These are phyloP conservation scores for Connochaetes taurinus DNA, from an alignment of 2,113 vertebrate genomes.

Conservation along the genomic window DNA sequence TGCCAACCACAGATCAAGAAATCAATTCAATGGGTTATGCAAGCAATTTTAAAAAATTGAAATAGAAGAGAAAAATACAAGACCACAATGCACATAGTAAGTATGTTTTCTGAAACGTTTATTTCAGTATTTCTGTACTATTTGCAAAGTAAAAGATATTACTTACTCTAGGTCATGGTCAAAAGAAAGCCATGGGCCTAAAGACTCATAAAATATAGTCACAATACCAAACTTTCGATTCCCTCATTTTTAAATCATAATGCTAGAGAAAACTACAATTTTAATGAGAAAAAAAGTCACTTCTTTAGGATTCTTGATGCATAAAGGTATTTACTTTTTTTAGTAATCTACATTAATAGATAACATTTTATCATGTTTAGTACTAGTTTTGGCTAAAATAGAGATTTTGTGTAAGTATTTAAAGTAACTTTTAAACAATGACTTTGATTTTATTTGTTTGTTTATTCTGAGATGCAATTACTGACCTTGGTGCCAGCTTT, in stretches of 20 bases:
- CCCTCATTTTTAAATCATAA: neutral
- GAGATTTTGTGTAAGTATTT: slow-evolving; percentile 17
- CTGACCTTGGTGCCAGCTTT: slow-evolving; percentile 41
- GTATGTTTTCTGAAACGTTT: slow-evolving; percentile 4
- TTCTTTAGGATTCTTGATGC: neutral
- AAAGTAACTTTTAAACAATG: slow-evolving; percentile 52
- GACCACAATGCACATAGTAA: neutral
- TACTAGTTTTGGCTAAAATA: slow-evolving; percentile 21
- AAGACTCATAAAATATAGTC: neutral
- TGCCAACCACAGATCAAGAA: slow-evolving; percentile 10
- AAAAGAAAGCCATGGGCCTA: neutral
- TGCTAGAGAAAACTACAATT: neutral
- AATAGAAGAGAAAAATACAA: slow-evolving; percentile 9
- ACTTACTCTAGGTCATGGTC: neutral
- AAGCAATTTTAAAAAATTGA: neutral
- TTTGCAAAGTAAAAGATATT: slow-evolving; percentile 31
- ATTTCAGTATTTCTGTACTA: slow-evolving; percentile 5
- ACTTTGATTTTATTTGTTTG: slow-evolving; percentile 60
- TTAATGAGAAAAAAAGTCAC: neutral
- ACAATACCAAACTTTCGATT: neutral
- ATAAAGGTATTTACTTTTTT: neutral
- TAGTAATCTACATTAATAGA: neutral
- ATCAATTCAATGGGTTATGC: neutral
- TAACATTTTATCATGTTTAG: neutral
- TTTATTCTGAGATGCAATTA: slow-evolving; percentile 60